phyloP scores from a whole-genome alignment of 2,113 vertebrate species.

The Otus sunia region DNA sequence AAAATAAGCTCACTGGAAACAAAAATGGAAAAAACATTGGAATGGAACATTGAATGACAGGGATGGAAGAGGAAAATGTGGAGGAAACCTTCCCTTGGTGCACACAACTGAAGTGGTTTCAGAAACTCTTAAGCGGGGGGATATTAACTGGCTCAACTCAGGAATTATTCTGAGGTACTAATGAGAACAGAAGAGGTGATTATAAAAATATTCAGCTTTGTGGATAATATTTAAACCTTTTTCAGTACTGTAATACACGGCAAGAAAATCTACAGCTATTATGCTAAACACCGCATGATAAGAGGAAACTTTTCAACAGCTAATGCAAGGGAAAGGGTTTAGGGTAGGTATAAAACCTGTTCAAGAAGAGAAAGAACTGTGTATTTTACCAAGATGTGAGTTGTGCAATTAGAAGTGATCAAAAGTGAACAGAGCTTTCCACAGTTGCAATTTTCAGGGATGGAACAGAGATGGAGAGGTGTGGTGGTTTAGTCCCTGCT shows the following conservation, averaged over 20 bases:
- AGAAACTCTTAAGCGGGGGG: slow-evolving; percentile 3
- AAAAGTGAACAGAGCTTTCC: background rate
- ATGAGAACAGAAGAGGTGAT: slow-evolving; percentile 5
- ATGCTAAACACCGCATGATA: background rate
- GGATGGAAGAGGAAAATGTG: background rate
- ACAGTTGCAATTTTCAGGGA: background rate
- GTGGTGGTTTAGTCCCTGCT: too few relatives aligned
- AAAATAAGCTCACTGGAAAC: slow-evolving; percentile 47
- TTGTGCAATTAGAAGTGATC: background rate
- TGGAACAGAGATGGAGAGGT: background rate
- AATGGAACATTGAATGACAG: slow-evolving; percentile 25
- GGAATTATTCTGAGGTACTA: slow-evolving; percentile 32
- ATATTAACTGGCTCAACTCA: slow-evolving; percentile 33
- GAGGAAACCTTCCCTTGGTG: background rate
- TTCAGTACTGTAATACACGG: background rate
- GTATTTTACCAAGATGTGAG: background rate
- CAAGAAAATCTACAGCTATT: slow-evolving; percentile 15
- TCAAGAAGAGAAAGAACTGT: background rate
- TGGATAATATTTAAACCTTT: slow-evolving; percentile 9
- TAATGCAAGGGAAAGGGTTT: background rate
- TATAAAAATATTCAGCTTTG: slow-evolving; percentile 8
- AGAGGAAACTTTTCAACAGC: background rate
- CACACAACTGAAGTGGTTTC: slow-evolving; percentile 23
- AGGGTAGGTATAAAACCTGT: background rate
- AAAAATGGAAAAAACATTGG: slow-evolving; percentile 48